A percentile compares a stretch with the other conserved stretches of the same genome.
Conservation (phyloP, 2,888 invertebrate genomes). For the Argyresthia goedartella region DNA sequence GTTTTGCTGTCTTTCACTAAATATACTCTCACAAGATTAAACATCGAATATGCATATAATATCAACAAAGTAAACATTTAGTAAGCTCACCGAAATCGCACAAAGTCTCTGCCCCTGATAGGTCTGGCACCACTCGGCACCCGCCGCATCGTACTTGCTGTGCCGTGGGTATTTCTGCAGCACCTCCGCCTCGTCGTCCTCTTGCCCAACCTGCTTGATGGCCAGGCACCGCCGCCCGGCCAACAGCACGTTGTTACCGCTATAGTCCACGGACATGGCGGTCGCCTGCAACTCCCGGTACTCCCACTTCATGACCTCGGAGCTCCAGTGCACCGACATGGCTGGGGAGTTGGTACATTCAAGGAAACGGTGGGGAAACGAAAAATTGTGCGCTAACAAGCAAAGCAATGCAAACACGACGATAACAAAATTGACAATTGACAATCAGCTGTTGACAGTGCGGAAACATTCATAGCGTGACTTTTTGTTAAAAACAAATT, state of each 20-base stretch:
- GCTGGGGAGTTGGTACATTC: neutral
- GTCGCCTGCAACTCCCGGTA: constrained; percentile 91
- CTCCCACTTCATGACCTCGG: constrained; percentile 73
- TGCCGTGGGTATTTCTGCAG: constrained; percentile 86
- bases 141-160: constrained; percentile 93
- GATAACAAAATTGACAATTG: neutral
- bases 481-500: too few species aligned
- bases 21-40: too few species aligned
- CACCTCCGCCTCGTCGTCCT: constrained; percentile 76
- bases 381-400: neutral
- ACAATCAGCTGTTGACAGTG: too few species aligned
- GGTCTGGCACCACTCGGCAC: constrained; percentile 93
- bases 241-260: constrained; percentile 86
- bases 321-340: constrained; percentile 65
- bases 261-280: constrained; percentile 91
- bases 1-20: too few species aligned
- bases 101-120: constrained; percentile 82
- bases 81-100: constrained; percentile 82
- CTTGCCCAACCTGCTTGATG: constrained; percentile 78
- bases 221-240: constrained; percentile 88
- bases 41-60: neutral
- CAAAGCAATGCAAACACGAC: too few species aligned
- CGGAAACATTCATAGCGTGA: too few species aligned
- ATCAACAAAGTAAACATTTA: neutral
- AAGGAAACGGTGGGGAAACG: neutral